These are phyloP conservation scores for Mobula birostris DNA, from an alignment of 2,113 vertebrate genomes.

Conservation along the genomic window DNA sequence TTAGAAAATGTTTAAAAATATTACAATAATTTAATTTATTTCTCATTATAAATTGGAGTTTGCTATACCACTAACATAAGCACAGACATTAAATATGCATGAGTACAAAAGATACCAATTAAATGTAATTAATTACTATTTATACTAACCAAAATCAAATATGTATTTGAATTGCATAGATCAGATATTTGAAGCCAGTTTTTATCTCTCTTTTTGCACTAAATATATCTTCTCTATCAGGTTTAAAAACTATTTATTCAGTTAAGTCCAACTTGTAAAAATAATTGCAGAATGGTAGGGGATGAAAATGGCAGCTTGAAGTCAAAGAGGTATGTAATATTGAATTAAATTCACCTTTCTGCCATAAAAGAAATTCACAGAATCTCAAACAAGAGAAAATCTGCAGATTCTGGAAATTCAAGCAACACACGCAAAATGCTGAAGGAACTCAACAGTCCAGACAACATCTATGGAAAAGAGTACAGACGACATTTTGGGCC, in stretches of 20 bases:
- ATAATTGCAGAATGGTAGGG: not conserved
- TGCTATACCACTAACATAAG: not conserved
- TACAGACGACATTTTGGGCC: too few species aligned
- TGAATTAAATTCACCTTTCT: not conserved
- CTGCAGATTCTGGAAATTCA: too few species aligned
- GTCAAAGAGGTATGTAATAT: not conserved
- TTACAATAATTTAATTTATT: not conserved
- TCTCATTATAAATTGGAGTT: not conserved
- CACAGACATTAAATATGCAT: not conserved
- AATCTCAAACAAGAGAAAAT: not conserved
- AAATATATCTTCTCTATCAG: not conserved
- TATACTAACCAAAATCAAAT: not conserved
- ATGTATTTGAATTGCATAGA: conserved; percentile 48
- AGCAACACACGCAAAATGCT: too few species aligned
- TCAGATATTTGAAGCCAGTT: conserved; percentile 51
- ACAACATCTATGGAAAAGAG: too few species aligned
- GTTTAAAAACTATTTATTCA: not conserved
- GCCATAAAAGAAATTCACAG: not conserved
- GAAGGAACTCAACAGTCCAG: too few species aligned
- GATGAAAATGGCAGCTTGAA: not conserved
- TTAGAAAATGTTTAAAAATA: not conserved
- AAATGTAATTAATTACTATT: not conserved
- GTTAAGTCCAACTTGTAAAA: not conserved
- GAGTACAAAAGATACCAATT: not conserved
- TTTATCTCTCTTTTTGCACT: not conserved